Percentiles rank a stretch among this genome's conserved stretches.
These are phyloP conservation scores for Ormyrus labotus DNA, from an alignment of 2,888 invertebrate species.

Conservation along the genomic window DNA sequence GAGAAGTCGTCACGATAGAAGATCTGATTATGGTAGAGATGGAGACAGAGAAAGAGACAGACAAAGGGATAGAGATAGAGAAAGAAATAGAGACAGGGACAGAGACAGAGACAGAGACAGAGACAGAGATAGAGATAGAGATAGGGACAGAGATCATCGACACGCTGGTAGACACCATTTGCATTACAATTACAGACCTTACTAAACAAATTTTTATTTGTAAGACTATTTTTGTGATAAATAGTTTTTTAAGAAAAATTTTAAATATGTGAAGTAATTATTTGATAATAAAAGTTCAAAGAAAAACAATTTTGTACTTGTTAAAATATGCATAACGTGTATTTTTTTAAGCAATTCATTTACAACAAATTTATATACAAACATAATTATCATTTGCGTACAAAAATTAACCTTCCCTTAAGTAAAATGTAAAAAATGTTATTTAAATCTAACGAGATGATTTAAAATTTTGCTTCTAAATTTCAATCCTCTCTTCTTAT, in stretches of 20 bases:
- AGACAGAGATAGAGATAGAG: conserved; percentile 57
- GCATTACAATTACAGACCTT: conserved; percentile 55
- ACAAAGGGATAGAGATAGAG: conserved; percentile 22
- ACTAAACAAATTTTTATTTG: neutral
- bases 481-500: conserved; percentile 23
- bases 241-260: conserved; percentile 10
- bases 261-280: conserved; percentile 11
- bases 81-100: conserved; percentile 23
- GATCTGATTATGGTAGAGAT: neutral
- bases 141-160: conserved; percentile 45
- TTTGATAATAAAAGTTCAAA: conserved; percentile 27
- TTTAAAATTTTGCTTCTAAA: conserved; percentile 30
- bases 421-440: conserved; percentile 51
- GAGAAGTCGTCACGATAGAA: conserved; percentile 41
- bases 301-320: conserved; percentile 38
- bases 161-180: conserved; percentile 56
- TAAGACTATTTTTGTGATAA: conserved; percentile 37
- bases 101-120: conserved; percentile 7
- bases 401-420: conserved; percentile 47
- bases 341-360: conserved; percentile 51
- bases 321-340: conserved; percentile 56
- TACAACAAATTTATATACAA: conserved; percentile 54
- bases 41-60: conserved; percentile 50
- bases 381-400: conserved; percentile 51
- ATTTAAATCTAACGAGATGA: conserved; percentile 38